Evolutionary conservation across 2,797 vertebrate species (phyloP).

Genomic region (Coregonus ussuriensis): DNA sequence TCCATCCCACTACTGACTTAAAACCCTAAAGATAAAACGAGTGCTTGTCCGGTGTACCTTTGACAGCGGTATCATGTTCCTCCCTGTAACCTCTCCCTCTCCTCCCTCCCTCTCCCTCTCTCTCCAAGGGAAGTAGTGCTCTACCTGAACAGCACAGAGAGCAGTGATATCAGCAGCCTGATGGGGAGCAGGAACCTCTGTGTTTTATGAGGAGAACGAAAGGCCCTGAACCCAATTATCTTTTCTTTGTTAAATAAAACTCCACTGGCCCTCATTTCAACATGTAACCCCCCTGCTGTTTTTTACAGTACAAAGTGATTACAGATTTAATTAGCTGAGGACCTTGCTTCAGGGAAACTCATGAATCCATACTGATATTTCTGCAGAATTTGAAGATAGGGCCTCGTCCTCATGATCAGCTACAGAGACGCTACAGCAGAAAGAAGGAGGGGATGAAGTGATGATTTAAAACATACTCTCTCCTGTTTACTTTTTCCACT

Average conservation of each 20-base stretch:
- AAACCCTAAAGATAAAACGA: slow-evolving; percentile 6
- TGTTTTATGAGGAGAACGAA: slow-evolving; percentile 49
- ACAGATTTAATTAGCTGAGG: slow-evolving; percentile 76
- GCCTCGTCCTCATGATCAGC: slow-evolving; percentile 50
- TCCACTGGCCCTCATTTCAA: slow-evolving; percentile 59
- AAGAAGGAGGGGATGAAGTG: slow-evolving; percentile 52
- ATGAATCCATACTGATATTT: slow-evolving; percentile 76
- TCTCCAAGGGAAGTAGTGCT: neutral
- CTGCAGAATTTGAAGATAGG: slow-evolving; percentile 49
- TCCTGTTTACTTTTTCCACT: slow-evolving; percentile 55
- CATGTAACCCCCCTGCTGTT: slow-evolving; percentile 39
- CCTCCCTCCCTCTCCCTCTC: slow-evolving; percentile 2
- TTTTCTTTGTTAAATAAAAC: slow-evolving; percentile 70
- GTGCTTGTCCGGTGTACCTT: neutral
- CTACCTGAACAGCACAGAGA: no score
- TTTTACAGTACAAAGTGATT: slow-evolving; percentile 75
- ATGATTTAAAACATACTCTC: slow-evolving; percentile 62
- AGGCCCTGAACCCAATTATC: slow-evolving; percentile 71
- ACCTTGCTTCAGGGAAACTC: slow-evolving; percentile 71
- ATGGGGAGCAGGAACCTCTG: slow-evolving; percentile 33
- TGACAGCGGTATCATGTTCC: neutral
- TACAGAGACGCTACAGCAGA: slow-evolving; percentile 33
- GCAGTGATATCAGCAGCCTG: neutral
- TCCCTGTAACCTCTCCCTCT: neutral
- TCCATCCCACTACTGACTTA: slow-evolving; percentile 4